Evolutionary conservation across 2,888 invertebrate species (phyloP), one percentile per base, ranked within the genome.

Genomic region (Luffia ferchaultella): DNA sequence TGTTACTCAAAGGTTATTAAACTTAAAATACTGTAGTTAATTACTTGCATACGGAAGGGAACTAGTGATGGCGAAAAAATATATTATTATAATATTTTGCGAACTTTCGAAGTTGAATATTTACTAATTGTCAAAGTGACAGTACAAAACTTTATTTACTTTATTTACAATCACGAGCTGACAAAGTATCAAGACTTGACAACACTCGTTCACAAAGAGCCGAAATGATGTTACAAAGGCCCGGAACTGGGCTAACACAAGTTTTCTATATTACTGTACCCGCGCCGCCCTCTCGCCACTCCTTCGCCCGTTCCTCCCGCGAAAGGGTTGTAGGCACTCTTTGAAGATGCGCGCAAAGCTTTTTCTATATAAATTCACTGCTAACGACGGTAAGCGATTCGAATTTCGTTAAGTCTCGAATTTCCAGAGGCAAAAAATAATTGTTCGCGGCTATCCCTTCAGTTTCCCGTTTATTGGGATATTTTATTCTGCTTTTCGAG

Each of bases 201-300:
- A 43, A 30, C 55, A 70, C 44, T n/a, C 46, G 55, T 73, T 64
- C 53, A 67, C 61, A 62, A 67, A 71, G 76, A 76, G 73, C 78
- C 79, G 71, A 82, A 83, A 83, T 83, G 82, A 82, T 82, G 82
- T 82, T 82, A 83, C 83, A 83, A 83, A 83, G 79, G 78, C 79
- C 72, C 71, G 77, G 78, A 82, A 82, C 82, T 80, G 82, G 83
- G 83, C 82, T 83, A 83, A 83, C 82, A 83, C 82, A 82, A 83
- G 82, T 83, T 82, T 83, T 82, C 83, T 83, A 82, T 82, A 82
- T 80, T 77, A 76, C 41, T 78, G 79, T 77, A 70, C 71, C 72
- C 64, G 61, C 62, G 54, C 55, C 56, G 49, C 49, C 54, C 55
- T 55, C 52, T 55, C 57, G 43, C 7, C 50, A 54, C 49, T 50